These are phyloP conservation scores for Cephalopachus bancanus DNA, from an alignment of 2,797 vertebrate genomes.

Conservation along the genomic window DNA sequence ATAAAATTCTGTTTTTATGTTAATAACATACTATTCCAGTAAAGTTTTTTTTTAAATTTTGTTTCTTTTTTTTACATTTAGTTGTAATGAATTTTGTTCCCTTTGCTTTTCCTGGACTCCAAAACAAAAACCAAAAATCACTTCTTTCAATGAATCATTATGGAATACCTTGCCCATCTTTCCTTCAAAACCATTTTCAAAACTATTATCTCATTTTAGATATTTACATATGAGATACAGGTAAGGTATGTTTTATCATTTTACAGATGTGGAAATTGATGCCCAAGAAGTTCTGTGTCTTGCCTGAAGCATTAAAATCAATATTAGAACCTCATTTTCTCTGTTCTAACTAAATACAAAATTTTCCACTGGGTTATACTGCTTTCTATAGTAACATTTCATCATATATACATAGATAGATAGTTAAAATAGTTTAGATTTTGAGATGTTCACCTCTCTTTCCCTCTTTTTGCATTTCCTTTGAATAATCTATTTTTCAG, in stretches of 20 bases:
- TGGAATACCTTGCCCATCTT: not conserved
- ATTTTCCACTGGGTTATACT: constrained; percentile 29
- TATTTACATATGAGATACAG: constrained; percentile 9
- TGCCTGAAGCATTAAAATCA: not conserved
- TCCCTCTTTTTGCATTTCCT: not conserved
- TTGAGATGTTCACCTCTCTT: not conserved
- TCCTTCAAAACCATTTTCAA: constrained; percentile 45
- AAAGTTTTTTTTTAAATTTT: not conserved
- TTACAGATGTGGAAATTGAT: constrained; percentile 48
- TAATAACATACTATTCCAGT: not conserved
- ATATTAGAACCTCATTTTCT: constrained; percentile 47
- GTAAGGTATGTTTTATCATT: not conserved
- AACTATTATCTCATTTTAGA: constrained; percentile 40
- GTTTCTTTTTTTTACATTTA: not conserved
- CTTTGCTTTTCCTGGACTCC: not conserved
- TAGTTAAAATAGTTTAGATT: not conserved
- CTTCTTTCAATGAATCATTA: not conserved
- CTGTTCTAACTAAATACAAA: constrained; percentile 33
- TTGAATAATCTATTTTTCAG: not conserved
- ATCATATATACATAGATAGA: not conserved
- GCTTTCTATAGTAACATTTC: constrained; percentile 38
- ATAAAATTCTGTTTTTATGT: not conserved
- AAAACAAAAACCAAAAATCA: not conserved
- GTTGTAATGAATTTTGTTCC: constrained; percentile 32
- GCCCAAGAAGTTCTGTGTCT: not conserved